These are phyloP conservation scores for Stratiolaelaps scimitus DNA, from an alignment of 1,140 invertebrate species.

Conservation along the genomic window DNA sequence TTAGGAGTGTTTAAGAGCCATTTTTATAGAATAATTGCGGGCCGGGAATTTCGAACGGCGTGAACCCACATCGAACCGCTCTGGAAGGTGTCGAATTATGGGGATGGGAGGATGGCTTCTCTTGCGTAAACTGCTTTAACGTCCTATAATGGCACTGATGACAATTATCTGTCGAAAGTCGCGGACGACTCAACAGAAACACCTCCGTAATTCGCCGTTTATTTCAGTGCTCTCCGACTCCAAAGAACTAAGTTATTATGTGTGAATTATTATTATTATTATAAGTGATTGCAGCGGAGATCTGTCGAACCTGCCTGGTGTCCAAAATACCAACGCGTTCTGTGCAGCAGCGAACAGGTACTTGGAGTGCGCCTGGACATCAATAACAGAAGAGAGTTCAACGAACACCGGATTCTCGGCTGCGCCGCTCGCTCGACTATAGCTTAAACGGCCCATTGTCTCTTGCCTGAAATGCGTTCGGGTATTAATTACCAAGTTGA, in stretches of 20 bases:
- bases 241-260: too few relatives aligned
- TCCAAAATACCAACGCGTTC: not conserved
- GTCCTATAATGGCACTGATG: too few relatives aligned
- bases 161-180: too few relatives aligned
- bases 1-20: too few relatives aligned
- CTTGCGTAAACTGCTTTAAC: too few relatives aligned
- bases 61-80: not conserved
- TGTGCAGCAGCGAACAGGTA: constrained; percentile 14
- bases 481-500: too few relatives aligned
- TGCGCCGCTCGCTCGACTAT: not conserved
- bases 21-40: constrained; percentile 4
- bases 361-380: constrained; percentile 11
- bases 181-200: too few relatives aligned
- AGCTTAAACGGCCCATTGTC: not conserved
- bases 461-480: constrained; percentile 3
- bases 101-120: too few relatives aligned
- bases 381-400: not conserved
- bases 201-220: too few relatives aligned
- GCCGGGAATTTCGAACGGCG: not conserved
- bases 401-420: not conserved
- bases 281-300: not conserved
- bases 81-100: too few relatives aligned
- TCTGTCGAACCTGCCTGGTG: not conserved
- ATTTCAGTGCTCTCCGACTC: too few relatives aligned
- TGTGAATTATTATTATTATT: too few relatives aligned